A percentile compares a stretch with the other conserved stretches of the same genome.
Evolutionary conservation across 1,140 invertebrate genomes (phyloP).

Genomic region (Penaeus indicus): DNA sequence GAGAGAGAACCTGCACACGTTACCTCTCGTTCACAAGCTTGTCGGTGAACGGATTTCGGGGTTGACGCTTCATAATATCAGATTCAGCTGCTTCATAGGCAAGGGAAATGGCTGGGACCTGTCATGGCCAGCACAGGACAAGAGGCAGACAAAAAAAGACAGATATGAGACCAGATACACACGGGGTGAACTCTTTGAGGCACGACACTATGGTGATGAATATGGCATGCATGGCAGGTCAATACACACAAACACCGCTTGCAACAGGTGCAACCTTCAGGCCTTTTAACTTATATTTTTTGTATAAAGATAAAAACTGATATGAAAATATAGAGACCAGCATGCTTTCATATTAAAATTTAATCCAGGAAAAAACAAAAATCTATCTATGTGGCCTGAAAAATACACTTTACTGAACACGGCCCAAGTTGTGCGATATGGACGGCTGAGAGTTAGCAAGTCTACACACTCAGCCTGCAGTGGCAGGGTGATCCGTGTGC

Average conservation of each 20-base stretch:
- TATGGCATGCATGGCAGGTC: constrained; percentile 56
- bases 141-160: constrained; percentile 68
- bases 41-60: constrained; percentile 78
- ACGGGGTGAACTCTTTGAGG: constrained; percentile 56
- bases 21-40: constrained; percentile 80
- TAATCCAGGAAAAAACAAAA: no score
- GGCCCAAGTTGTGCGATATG: constrained; percentile 53
- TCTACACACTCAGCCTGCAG: constrained; percentile 56
- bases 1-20: constrained; percentile 55
- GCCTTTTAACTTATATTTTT: not conserved
- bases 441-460: constrained; percentile 48
- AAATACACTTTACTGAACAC: constrained; percentile 48
- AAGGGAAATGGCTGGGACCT: constrained; percentile 79
- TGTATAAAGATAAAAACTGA: not conserved
- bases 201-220: constrained; percentile 57
- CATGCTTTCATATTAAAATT: no score
- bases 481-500: constrained; percentile 51
- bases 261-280: constrained; percentile 40
- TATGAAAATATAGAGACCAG: no score
- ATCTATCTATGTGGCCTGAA: not conserved
- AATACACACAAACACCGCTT: constrained; percentile 58
- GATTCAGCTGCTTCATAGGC: constrained; percentile 80
- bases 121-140: constrained; percentile 54
- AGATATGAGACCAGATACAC: constrained; percentile 51
- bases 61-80: constrained; percentile 81